Percentiles rank a stretch among this genome's conserved stretches.
phyloP scores from a whole-genome alignment of 1,140 invertebrate species.

The Macrostomum lignano region DNA sequence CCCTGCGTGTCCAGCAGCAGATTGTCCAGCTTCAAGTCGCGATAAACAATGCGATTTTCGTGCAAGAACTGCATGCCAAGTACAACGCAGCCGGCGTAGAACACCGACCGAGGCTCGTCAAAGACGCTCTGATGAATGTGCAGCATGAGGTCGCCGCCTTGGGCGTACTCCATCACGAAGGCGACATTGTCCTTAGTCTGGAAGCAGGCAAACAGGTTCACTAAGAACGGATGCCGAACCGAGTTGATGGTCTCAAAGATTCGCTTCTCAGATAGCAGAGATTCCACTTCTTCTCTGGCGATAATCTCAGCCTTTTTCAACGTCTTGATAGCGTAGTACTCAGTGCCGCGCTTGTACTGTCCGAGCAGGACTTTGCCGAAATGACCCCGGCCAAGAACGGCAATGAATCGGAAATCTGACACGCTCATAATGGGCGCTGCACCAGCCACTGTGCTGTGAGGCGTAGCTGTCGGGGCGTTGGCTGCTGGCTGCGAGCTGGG shows the following conservation, averaged over 20 bases:
- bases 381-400: slow-evolving; percentile 77
- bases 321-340: slow-evolving; percentile 85
- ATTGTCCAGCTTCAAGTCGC: slow-evolving; percentile 32
- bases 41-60: slow-evolving; percentile 94
- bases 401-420: slow-evolving; percentile 4
- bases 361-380: slow-evolving; percentile 96
- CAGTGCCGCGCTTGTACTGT: slow-evolving; percentile 62
- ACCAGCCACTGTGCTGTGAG: too few relatives aligned
- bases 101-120: slow-evolving; percentile 72
- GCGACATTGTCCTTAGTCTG: slow-evolving; percentile 82
- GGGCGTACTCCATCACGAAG: slow-evolving; percentile 97
- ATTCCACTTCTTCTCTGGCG: slow-evolving; percentile 85
- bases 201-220: slow-evolving; percentile 92
- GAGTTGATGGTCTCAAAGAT: slow-evolving; percentile 96
- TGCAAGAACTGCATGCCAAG: slow-evolving; percentile 92
- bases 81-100: slow-evolving; percentile 94
- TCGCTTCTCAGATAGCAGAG: slow-evolving; percentile 79
- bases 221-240: slow-evolving; percentile 68
- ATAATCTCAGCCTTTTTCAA: slow-evolving; percentile 98
- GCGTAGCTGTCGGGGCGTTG: too few relatives aligned
- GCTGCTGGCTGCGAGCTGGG: too few relatives aligned
- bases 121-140: slow-evolving; percentile 98
- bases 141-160: slow-evolving; percentile 98
- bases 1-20: slow-evolving; percentile 31
- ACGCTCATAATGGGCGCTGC: too few relatives aligned